A percentile compares a stretch with the other conserved stretches of the same genome.
phyloP scores from a whole-genome alignment of 64 coral and sea anemone genomes.

The Orbicella faveolata region DNA sequence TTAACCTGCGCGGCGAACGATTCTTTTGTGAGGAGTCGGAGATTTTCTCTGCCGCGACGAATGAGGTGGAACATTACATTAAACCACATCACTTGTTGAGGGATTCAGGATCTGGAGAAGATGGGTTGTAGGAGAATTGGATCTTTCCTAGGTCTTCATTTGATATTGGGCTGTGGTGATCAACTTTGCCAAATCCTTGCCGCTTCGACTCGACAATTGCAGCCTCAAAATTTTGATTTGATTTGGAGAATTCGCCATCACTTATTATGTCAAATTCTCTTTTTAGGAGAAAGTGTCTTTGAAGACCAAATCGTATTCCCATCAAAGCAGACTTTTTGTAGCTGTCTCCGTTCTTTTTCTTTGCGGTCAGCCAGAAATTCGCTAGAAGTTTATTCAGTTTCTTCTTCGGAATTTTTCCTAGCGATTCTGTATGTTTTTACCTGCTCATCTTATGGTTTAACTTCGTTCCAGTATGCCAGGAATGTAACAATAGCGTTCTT shows the following conservation, averaged over 20 bases:
- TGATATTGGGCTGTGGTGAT: too few relatives aligned
- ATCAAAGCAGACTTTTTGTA: too few relatives aligned
- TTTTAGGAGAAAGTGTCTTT: too few relatives aligned
- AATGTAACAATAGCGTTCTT: too few relatives aligned
- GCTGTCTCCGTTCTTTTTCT: conserved; percentile 56
- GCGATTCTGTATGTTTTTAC: conserved; percentile 4
- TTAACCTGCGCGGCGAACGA: neutral
- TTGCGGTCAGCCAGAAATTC: conserved; percentile 59
- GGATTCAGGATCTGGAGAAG: neutral
- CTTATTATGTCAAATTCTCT: too few relatives aligned
- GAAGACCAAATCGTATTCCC: too few relatives aligned
- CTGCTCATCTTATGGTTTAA: too few relatives aligned
- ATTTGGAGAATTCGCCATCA: conserved; percentile 2
- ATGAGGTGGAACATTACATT: conserved; percentile 69
- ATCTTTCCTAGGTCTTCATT: too few relatives aligned
- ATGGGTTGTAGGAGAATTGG: too few relatives aligned
- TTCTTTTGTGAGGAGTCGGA: too few relatives aligned
- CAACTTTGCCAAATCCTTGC: too few relatives aligned
- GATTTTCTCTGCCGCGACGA: conserved; percentile 38
- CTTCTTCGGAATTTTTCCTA: conserved; percentile 20
- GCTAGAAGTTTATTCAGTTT: conserved; percentile 22
- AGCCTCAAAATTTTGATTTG: conserved; percentile 40
- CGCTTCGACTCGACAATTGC: conserved; percentile 36
- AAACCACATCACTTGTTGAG: conserved; percentile 61
- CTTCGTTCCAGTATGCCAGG: too few relatives aligned